Percentiles rank a stretch among this genome's conserved stretches.
Evolutionary conservation across 2,888 invertebrate species (phyloP).

Genomic region (Trilocha varians): DNA sequence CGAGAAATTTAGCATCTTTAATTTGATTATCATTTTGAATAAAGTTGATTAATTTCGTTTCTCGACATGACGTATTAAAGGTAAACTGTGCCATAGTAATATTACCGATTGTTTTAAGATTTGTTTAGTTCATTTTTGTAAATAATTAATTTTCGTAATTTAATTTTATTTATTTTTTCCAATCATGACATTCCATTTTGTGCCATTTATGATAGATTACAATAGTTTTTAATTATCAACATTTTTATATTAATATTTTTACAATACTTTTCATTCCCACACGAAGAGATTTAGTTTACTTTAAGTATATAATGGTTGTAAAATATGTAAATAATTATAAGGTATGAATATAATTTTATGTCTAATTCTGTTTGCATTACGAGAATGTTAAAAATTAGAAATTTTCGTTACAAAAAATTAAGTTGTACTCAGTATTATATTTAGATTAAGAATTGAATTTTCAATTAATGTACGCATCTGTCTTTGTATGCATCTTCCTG

Average conservation of each 20-base stretch:
- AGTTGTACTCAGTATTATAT: not conserved
- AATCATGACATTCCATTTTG: too few relatives aligned
- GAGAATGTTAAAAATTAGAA: too few relatives aligned
- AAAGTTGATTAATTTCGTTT: too few relatives aligned
- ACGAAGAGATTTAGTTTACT: not conserved
- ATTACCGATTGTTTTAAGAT: constrained; percentile 18
- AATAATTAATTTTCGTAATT: not conserved
- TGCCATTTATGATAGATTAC: too few relatives aligned
- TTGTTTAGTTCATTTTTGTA: not conserved
- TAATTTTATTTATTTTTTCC: not conserved
- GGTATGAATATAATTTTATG: too few relatives aligned
- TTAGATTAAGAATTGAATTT: not conserved
- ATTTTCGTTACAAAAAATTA: constrained; percentile 1
- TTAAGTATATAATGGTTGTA: constrained; percentile 3
- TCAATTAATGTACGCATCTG: not conserved
- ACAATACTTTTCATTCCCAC: too few relatives aligned
- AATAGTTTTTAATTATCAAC: too few relatives aligned
- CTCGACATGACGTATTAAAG: constrained; percentile 8
- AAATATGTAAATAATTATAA: not conserved
- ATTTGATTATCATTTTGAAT: too few relatives aligned
- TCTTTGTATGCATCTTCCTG: not conserved
- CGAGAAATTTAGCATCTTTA: too few relatives aligned
- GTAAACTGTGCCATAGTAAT: constrained; percentile 40
- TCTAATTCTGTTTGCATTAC: too few relatives aligned
- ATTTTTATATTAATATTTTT: too few relatives aligned